These are phyloP conservation scores for Parambassis ranga DNA, from an alignment of 2,797 vertebrate species.

Conservation along the genomic window DNA sequence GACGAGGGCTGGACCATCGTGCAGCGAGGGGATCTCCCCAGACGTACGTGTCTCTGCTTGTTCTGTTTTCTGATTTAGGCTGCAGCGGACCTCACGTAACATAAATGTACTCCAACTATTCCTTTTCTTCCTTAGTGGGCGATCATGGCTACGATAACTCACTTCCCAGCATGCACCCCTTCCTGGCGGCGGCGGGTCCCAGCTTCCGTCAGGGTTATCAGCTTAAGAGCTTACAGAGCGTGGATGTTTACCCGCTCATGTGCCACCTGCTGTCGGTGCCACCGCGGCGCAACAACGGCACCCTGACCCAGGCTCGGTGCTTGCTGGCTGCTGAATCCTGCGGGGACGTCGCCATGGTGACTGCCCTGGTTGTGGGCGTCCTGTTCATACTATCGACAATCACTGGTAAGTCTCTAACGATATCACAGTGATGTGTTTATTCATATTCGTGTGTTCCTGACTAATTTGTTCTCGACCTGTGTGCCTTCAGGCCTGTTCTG, in stretches of 20 bases:
- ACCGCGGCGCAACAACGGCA: conserved; percentile 88
- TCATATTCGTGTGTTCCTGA: too few species aligned
- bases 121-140: conserved; percentile 81
- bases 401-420: conserved; percentile 63
- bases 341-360: conserved; percentile 75
- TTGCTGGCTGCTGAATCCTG: conserved; percentile 83
- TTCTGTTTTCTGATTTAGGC: background rate
- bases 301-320: conserved; percentile 79
- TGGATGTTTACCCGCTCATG: conserved; percentile 97
- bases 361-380: conserved; percentile 73
- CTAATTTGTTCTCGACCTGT: too few species aligned
- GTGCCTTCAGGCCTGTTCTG: conserved; percentile 71
- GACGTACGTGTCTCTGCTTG: conserved; percentile 73
- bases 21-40: conserved; percentile 68
- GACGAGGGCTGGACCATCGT: conserved; percentile 96
- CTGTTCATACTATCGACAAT: conserved; percentile 81
- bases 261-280: conserved; percentile 87
- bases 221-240: conserved; percentile 74
- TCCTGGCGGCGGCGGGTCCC: conserved; percentile 89
- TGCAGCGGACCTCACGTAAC: too few species aligned
- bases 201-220: conserved; percentile 83
- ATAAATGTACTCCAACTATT: background rate
- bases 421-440: too few species aligned
- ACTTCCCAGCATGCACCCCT: conserved; percentile 93
- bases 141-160: conserved; percentile 95